Evolutionary conservation across 2,113 vertebrate genomes (phyloP).

Genomic region (Ondatra zibethicus): DNA sequence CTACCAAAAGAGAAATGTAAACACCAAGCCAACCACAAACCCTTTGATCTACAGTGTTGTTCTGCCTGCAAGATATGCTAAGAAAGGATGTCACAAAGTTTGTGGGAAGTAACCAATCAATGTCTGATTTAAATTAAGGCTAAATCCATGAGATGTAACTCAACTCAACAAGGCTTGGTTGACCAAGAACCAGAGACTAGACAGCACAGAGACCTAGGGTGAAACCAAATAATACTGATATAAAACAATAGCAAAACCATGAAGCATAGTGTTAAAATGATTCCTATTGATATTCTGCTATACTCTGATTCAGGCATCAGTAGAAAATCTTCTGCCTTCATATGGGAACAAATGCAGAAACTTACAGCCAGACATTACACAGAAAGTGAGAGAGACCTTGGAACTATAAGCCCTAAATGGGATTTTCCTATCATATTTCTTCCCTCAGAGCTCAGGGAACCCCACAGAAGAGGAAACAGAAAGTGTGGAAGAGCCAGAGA

Average conservation of each 20-base stretch:
- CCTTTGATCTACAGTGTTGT: background rate
- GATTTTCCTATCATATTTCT: background rate
- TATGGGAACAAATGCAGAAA: background rate
- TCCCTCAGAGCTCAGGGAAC: too few species aligned
- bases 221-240: background rate
- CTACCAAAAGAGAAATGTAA: background rate
- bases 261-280: background rate
- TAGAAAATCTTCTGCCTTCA: background rate
- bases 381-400: background rate
- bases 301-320: background rate
- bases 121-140: background rate
- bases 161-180: background rate
- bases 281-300: background rate
- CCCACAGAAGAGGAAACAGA: background rate
- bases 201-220: too few species aligned
- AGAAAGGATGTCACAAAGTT: background rate
- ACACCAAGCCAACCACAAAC: background rate
- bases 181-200: background rate
- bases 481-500: background rate
- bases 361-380: background rate
- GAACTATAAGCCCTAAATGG: background rate
- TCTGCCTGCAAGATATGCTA: background rate
- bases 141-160: background rate
- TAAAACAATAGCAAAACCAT: background rate
- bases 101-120: background rate